Evolutionary conservation across 2,888 invertebrate genomes (phyloP), one percentile per base, ranked within the genome.

Genomic region (Coenonympha glycerion): DNA sequence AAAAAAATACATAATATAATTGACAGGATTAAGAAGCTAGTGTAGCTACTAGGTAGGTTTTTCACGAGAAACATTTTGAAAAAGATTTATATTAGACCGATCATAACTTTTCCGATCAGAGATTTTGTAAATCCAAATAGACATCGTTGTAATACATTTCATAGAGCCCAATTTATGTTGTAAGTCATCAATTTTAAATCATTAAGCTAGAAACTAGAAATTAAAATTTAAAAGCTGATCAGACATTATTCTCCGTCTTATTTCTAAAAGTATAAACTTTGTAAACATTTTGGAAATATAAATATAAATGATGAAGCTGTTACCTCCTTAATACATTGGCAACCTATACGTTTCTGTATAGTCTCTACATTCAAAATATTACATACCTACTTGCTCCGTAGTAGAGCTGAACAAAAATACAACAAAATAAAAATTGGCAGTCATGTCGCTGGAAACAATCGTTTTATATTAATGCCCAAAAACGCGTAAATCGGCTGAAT

Each of bases 161-260:
- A n/a, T n/a, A n/a, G n/a, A n/a, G n/a, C n/a, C n/a, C n/a, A n/a
- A n/a, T n/a, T n/a, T n/a, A n/a, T n/a, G n/a, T n/a, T n/a, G n/a
- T n/a, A n/a, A n/a, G n/a, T n/a, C n/a, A n/a, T n/a, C n/a, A n/a
- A n/a, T n/a, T n/a, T n/a, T n/a, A n/a, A n/a, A n/a, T n/a, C n/a
- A n/a, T n/a, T n/a, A n/a, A n/a, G n/a, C n/a, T 37, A 37, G 37
- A 41, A 28, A 30, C 8, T n/a, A 2, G n/a, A 28, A 15, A 40
- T 9, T 18, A n/a, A 24, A 60, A 59, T 57, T 53, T 50, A 60
- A 62, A 60, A 64, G 59, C 59, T 57, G 64, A 59, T 62, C 56
- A 61, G 58, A 62, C 58, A 60, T 56, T 61, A 57, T 55, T 51
- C 49, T 69, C 69, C 69, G 69, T 69, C 69, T 69, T 66, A 65